phyloP scores from a whole-genome alignment of 1,140 invertebrate species.

The Bactericera cockerelli region DNA sequence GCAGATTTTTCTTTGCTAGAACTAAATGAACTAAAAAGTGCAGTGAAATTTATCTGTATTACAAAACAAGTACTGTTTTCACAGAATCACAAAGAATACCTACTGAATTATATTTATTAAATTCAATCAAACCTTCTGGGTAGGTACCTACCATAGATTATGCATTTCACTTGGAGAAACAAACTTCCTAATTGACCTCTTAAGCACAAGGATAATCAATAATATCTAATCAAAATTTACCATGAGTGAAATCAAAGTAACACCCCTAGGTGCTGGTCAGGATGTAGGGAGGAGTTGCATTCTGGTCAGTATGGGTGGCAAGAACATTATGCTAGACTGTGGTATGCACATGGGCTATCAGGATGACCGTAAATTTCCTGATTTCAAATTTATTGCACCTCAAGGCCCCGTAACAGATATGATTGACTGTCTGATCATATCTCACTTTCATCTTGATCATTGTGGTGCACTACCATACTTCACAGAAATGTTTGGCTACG shows the following conservation, averaged over 20 bases:
- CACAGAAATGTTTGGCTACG: slow-evolving; percentile 96
- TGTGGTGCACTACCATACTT: slow-evolving; percentile 97
- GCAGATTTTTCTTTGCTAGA: no score
- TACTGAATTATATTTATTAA: no score
- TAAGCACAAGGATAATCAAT: no score
- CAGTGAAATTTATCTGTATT: no score
- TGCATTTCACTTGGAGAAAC: no score
- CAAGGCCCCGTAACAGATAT: slow-evolving; percentile 80
- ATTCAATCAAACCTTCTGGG: no score
- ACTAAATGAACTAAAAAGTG: no score
- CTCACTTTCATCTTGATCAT: slow-evolving; percentile 99
- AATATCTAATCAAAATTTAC: no score
- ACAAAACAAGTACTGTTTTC: no score
- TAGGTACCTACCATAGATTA: no score
- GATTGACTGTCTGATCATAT: slow-evolving; percentile 97
- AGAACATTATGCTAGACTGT: slow-evolving; percentile 99
- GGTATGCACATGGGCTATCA: slow-evolving; percentile 99
- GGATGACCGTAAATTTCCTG: slow-evolving; percentile 95
- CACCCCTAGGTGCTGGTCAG: slow-evolving; percentile 79
- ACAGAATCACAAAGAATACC: no score
- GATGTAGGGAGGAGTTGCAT: slow-evolving; percentile 99
- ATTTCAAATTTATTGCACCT: slow-evolving; percentile 87
- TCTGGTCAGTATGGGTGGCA: slow-evolving; percentile 86
- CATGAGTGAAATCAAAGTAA: slow-evolving; percentile 84
- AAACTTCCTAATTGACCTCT: no score